These are phyloP conservation scores for Spodoptera picta DNA, from an alignment of 2,888 invertebrate species.

Conservation along the genomic window DNA sequence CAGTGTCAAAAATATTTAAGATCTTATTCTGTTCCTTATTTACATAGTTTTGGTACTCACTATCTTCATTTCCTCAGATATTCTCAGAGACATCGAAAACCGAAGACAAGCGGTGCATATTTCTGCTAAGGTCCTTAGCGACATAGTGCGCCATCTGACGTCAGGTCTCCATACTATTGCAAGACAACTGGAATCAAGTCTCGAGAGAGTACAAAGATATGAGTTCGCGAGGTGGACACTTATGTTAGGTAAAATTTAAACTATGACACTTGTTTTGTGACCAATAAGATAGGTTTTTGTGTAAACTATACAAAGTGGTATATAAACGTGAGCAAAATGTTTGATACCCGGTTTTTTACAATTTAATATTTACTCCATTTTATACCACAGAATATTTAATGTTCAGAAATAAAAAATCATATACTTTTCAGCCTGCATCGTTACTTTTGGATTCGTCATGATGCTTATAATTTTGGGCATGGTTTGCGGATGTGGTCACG, in stretches of 20 bases:
- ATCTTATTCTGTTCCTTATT: too few relatives aligned
- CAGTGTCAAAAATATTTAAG: too few relatives aligned
- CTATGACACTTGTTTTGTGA: constrained; percentile 2
- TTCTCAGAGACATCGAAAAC: constrained; percentile 88
- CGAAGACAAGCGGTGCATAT: constrained; percentile 88
- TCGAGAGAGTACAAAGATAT: constrained; percentile 85
- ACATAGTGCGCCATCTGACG: constrained; percentile 88
- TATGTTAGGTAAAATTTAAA: constrained; percentile 87
- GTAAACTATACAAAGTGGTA: too few relatives aligned
- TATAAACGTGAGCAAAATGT: too few relatives aligned
- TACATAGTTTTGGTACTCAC: too few relatives aligned
- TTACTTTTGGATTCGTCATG: constrained; percentile 80
- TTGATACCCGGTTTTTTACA: too few relatives aligned
- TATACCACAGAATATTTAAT: too few relatives aligned
- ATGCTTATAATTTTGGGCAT: constrained; percentile 84
- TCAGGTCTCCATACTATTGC: constrained; percentile 77
- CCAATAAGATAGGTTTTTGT: background rate
- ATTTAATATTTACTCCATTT: too few relatives aligned
- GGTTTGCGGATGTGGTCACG: constrained; percentile 82
- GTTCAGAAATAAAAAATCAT: too few relatives aligned
- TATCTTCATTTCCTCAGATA: constrained; percentile 77
- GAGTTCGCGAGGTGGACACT: constrained; percentile 91
- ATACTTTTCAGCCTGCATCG: constrained; percentile 73
- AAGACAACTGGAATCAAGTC: constrained; percentile 76
- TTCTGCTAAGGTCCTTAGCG: constrained; percentile 88